phyloP scores from a whole-genome alignment of 2,888 invertebrate genomes.

The Pharmacophagus antenor region DNA sequence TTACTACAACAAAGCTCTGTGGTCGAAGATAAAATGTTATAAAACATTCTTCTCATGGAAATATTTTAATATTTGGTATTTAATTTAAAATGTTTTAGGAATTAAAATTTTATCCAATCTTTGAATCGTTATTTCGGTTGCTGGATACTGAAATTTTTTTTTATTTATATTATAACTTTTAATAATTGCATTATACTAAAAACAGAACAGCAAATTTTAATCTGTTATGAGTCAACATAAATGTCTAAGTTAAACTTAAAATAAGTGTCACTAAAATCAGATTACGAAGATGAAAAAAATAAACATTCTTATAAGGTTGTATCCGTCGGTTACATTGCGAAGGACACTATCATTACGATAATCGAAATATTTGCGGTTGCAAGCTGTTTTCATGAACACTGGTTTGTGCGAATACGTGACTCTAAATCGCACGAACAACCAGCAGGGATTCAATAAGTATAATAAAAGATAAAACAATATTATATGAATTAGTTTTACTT shows the following conservation, averaged over 20 bases:
- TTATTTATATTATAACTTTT: background rate
- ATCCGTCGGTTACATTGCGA: constrained; percentile 25
- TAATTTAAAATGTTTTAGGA: background rate
- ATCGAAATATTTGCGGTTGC: constrained; percentile 30
- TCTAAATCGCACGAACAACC: background rate
- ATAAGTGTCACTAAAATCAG: constrained; percentile 26
- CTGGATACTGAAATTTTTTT: too few relatives aligned
- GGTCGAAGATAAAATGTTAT: background rate
- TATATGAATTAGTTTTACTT: background rate
- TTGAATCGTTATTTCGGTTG: too few relatives aligned
- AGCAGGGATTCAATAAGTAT: background rate
- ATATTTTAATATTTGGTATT: background rate
- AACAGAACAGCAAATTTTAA: background rate
- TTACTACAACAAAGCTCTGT: background rate
- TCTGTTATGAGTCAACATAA: background rate
- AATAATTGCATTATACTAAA: background rate
- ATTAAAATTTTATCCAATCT: background rate
- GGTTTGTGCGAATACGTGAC: constrained; percentile 24
- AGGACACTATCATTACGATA: constrained; percentile 31
- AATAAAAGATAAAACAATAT: background rate
- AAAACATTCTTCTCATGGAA: background rate
- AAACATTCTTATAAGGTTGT: constrained; percentile 18
- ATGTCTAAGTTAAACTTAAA: background rate
- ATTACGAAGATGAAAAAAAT: constrained; percentile 25
- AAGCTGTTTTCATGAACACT: constrained; percentile 22